These are phyloP conservation scores for Hippoglossus stenolepis DNA, from an alignment of 2,113 vertebrate genomes.

Conservation along the genomic window DNA sequence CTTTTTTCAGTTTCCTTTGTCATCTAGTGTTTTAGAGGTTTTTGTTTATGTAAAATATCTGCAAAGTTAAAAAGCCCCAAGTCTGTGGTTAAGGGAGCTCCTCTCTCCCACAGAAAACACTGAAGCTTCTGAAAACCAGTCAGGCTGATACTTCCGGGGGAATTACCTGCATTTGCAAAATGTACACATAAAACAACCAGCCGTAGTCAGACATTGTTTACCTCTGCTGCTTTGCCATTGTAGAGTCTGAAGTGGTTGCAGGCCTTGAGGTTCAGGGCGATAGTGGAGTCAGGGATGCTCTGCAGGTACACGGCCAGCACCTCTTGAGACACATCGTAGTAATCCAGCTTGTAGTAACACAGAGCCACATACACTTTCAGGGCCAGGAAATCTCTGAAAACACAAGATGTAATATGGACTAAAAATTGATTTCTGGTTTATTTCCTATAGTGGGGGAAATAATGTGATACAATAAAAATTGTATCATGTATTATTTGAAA, in stretches of 20 bases:
- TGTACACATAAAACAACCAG: not conserved
- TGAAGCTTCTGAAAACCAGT: too few species aligned
- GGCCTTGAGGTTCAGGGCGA: slow-evolving; percentile 97
- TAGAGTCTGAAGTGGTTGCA: slow-evolving; percentile 97
- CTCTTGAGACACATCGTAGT: slow-evolving; percentile 97
- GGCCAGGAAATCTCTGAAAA: slow-evolving; percentile 90
- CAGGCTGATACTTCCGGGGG: too few species aligned
- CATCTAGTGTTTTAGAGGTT: too few species aligned
- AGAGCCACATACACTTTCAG: slow-evolving; percentile 97
- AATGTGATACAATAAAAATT: too few species aligned
- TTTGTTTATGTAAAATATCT: too few species aligned
- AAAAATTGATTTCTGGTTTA: not conserved
- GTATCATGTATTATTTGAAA: too few species aligned
- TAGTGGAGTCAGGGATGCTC: slow-evolving; percentile 95
- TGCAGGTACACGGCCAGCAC: slow-evolving; percentile 96
- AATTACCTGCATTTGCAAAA: not conserved
- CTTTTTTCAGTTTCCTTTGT: too few species aligned
- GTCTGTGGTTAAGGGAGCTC: too few species aligned
- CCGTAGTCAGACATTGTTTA: slow-evolving; percentile 47
- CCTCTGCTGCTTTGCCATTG: slow-evolving; percentile 97
- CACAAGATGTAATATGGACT: not conserved
- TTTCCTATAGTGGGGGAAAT: not conserved
- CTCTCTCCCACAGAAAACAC: too few species aligned
- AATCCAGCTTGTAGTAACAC: slow-evolving; percentile 98
- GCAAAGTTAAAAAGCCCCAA: too few species aligned